Conservation (phyloP, 2,888 invertebrate species). For the Crioceris asparagi region DNA sequence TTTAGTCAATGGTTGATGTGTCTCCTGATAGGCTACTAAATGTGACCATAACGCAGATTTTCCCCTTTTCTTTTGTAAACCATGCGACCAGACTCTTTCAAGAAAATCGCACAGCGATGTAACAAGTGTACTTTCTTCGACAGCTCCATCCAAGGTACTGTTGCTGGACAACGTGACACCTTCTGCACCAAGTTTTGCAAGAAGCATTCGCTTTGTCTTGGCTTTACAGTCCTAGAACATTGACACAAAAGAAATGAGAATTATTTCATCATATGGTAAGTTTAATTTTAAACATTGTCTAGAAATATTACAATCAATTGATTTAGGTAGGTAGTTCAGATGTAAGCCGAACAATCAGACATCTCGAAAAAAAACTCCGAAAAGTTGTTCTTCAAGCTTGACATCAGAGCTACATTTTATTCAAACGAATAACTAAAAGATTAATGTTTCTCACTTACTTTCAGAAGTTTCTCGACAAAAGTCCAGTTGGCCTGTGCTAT, state of each 20-base stretch:
- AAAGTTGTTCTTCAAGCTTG: no score
- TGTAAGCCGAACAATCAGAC: no score
- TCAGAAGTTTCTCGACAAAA: slow-evolving; percentile 93
- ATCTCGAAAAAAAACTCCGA: no score
- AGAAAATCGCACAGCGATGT: slow-evolving; percentile 95
- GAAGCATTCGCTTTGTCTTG: slow-evolving; percentile 94
- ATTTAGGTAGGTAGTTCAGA: no score
- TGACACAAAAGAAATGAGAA: no score
- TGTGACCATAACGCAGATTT: slow-evolving; percentile 98
- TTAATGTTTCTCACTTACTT: slow-evolving; percentile 46
- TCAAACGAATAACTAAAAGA: neutral
- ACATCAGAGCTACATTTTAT: no score
- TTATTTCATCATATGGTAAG: no score
- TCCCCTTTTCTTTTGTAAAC: slow-evolving; percentile 88
- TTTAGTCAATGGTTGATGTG: slow-evolving; percentile 49
- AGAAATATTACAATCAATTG: no score
- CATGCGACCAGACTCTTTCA: slow-evolving; percentile 97
- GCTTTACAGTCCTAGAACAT: slow-evolving; percentile 79
- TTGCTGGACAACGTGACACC: slow-evolving; percentile 86
- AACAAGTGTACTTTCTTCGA: slow-evolving; percentile 96
- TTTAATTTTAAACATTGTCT: no score
- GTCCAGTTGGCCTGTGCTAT: slow-evolving; percentile 96
- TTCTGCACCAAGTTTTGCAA: slow-evolving; percentile 98
- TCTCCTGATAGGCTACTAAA: slow-evolving; percentile 80
- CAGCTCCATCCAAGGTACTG: slow-evolving; percentile 59